Evolutionary conservation across 2,888 invertebrate species (phyloP), one percentile per base, ranked within the genome.

Genomic region (Hoplodrina blanda): DNA sequence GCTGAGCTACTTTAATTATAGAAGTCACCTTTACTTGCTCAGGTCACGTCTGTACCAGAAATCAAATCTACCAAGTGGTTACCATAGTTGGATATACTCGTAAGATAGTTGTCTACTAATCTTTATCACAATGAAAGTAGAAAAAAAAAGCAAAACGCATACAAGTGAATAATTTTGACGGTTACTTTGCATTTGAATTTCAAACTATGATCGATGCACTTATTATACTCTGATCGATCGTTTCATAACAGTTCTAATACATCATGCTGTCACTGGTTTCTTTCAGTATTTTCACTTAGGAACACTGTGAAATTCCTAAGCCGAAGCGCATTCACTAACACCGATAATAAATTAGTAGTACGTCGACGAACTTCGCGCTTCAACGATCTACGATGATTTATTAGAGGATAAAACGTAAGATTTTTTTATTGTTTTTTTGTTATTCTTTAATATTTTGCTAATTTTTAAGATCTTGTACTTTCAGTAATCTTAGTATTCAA

Each of bases 221-320:
- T 63, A 56, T 61, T 55, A 63, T 57, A 49, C 46, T 64, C 41
- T 61, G 50, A 73, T 80, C 33, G 57, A 72, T 77, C 11, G 19
- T 54, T 76, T 49, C 50, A 15, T 55, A 62, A 69, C 59, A 54
- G 57, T 44, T 33, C 55, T 56, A 69, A 75, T 80, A 41, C 53
- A 75, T 82, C 75, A 73, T 63, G 4, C 19, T 69, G 69, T 65
- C 76, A 4, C 46, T 56, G 49, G n/a, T 68, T 64, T 76, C 61
- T 69, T 71, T 66, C 25, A 68, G 59, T 53, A 69, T 71, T 83
- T 83, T 81, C 82, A 80, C 84, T 70, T 57, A 69, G 66, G 71
- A 67, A 66, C 62, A 55, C 53, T 64, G 53, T 59, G 33, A 20
- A 64, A 81, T 77, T 77, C 57, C 54, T 70, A 52, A 64, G 61